phyloP scores from a whole-genome alignment of 2,888 invertebrate genomes.

The Venusia cambrica region DNA sequence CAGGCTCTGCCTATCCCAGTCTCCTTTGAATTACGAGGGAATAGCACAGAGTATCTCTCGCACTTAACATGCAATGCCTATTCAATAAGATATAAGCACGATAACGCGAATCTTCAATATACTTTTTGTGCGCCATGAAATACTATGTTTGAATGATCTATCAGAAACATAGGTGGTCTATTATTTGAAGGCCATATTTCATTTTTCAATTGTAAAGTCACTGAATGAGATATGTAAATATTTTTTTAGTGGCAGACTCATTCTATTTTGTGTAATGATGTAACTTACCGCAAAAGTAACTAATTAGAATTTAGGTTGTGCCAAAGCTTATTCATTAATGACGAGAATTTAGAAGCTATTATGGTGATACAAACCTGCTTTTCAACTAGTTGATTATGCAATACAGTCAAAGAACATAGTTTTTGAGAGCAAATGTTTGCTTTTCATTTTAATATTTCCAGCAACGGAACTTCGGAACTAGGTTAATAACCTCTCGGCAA shows the following conservation, averaged over 20 bases:
- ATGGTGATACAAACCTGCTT: conserved; percentile 8
- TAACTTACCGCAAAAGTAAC: too few relatives aligned
- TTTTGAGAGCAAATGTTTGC: conserved; percentile 28
- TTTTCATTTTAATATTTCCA: conserved; percentile 22
- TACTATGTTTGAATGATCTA: conserved; percentile 14
- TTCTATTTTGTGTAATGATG: too few relatives aligned
- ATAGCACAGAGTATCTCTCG: conserved; percentile 36
- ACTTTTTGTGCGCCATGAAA: conserved; percentile 20
- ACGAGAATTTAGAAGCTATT: background rate
- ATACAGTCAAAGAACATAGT: conserved; percentile 21
- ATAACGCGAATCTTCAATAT: conserved; percentile 21
- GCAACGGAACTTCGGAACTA: conserved; percentile 47
- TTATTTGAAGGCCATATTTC: too few relatives aligned
- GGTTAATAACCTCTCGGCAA: conserved; percentile 68
- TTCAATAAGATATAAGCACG: conserved; percentile 39
- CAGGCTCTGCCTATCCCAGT: conserved; percentile 56
- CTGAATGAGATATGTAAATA: too few relatives aligned
- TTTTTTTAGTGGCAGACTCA: too few relatives aligned
- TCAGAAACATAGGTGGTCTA: conserved; percentile 15
- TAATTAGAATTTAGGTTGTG: conserved; percentile 1
- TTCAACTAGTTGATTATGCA: conserved; percentile 28
- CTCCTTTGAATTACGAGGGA: conserved; percentile 46
- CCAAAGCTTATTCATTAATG: too few relatives aligned
- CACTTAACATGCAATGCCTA: conserved; percentile 36
- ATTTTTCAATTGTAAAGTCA: too few relatives aligned